phyloP scores from a whole-genome alignment of 2,113 vertebrate species.

The Siniperca chuatsi region DNA sequence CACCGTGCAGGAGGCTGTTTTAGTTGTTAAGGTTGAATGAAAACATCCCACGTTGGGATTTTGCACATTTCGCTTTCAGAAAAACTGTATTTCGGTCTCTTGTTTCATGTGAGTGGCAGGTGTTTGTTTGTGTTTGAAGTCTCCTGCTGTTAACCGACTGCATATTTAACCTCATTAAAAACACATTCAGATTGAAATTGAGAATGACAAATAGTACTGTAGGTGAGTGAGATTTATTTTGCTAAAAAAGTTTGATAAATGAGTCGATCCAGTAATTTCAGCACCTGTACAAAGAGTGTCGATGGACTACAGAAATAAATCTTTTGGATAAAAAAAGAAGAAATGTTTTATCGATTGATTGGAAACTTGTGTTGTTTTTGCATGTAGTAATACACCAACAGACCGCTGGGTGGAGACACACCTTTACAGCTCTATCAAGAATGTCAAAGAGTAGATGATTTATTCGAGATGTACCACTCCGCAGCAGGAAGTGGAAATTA shows the following conservation, averaged over 20 bases:
- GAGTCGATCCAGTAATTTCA: not conserved
- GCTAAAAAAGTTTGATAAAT: not conserved
- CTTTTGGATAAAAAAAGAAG: not conserved
- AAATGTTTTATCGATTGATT: not conserved
- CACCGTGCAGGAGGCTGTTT: not conserved
- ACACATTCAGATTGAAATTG: not conserved
- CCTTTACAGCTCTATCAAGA: not conserved
- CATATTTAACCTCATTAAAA: slow-evolving; percentile 11
- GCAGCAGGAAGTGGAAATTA: not conserved
- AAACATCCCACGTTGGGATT: slow-evolving; percentile 15
- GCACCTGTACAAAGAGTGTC: not conserved
- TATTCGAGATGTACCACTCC: not conserved
- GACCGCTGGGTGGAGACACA: not conserved
- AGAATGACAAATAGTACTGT: not conserved
- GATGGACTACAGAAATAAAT: not conserved
- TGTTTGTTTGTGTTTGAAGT: slow-evolving; percentile 10
- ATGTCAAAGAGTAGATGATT: not conserved
- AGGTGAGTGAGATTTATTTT: not conserved
- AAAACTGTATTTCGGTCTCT: not conserved
- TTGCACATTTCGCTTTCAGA: slow-evolving; percentile 21
- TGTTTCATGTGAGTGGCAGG: not conserved
- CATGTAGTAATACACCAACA: not conserved
- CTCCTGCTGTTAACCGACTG: not conserved
- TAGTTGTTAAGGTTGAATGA: not conserved
- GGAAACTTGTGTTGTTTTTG: not conserved